A percentile compares a stretch with the other conserved stretches of the same genome.
These are phyloP conservation scores for Dermatophagoides farinae DNA, from an alignment of 1,140 invertebrate species.

Conservation along the genomic window DNA sequence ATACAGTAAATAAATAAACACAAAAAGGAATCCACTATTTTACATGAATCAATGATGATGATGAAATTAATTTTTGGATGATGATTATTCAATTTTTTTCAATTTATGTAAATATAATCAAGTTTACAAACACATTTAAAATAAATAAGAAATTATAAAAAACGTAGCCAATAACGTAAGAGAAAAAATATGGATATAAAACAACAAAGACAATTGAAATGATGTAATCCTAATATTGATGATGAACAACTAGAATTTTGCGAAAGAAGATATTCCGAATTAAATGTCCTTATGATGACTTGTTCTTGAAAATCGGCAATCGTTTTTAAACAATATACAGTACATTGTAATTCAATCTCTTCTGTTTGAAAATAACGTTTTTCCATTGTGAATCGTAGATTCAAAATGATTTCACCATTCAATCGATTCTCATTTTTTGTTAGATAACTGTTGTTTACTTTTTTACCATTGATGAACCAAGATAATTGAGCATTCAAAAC, in stretches of 20 bases:
- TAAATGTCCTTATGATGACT: constrained; percentile 5
- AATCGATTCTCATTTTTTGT: background rate
- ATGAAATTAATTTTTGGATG: too few species aligned
- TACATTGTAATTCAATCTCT: constrained; percentile 9
- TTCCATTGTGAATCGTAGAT: constrained; percentile 2
- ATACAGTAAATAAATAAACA: too few species aligned
- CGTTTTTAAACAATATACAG: background rate
- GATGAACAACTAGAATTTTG: background rate
- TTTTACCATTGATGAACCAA: constrained; percentile 20
- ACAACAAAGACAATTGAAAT: too few species aligned
- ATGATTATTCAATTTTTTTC: too few species aligned
- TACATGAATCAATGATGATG: too few species aligned
- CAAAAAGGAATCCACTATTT: too few species aligned
- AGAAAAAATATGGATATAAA: too few species aligned
- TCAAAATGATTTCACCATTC: background rate
- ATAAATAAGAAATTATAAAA: too few species aligned
- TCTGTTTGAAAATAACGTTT: constrained; percentile 8
- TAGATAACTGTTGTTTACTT: constrained; percentile 12
- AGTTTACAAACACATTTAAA: background rate
- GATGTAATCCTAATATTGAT: too few species aligned
- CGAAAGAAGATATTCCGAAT: background rate
- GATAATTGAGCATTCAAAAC: constrained; percentile 15
- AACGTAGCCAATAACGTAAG: too few species aligned
- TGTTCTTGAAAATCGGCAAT: constrained; percentile 12
- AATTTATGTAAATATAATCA: too few species aligned